Evolutionary conservation across 2,113 vertebrate species (phyloP), one percentile per base, ranked within the genome.

Genomic region (Asarcornis scutulata): DNA sequence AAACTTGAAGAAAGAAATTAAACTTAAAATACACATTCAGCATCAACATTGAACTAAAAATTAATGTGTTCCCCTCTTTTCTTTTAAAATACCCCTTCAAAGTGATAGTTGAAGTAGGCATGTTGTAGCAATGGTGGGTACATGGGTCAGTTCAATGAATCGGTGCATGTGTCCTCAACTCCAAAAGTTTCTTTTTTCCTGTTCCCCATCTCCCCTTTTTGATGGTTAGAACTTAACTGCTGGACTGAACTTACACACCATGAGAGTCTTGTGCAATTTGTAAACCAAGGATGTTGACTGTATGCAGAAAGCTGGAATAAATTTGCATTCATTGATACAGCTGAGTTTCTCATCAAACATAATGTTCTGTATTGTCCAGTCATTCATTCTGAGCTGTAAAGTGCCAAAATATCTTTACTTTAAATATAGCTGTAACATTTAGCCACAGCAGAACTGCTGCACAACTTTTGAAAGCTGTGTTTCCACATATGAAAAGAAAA

Each of bases 361-460:
- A 46, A 88, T 80, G 59, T 89, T 55, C 75, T 62, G 25, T 91
- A 90, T 94, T 96, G 77, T 96, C 95, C 90, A 83, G 6, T 93
- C 50, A 86, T 64, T 93, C 71, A 58, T 96, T 93, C 79, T 75
- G 88, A 94, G 75, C 74, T 95, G 85, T 89, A 83, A 91, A 73
- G 38, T 96, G 90, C 79, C 95, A 96, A 91, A 88, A 95, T 93
- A 96, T 71, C 82, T 95, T 96, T 91, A 72, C 82, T 96, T 96
- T 91, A 95, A 95, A 95, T 60, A 77, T 23, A 94, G 56, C 72
- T 87, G 22, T 88, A 87, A 40, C 85, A 91, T 86, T 91, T 93
- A 83, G 80, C 93, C 96, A 86, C 95, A 96, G 88, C 58, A 95
- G 56, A 95, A 95, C 67, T 93, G 96, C 74, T 93, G 68, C 14